A percentile compares a stretch with the other conserved stretches of the same genome.
Evolutionary conservation across 2,797 vertebrate genomes (phyloP).

Genomic region (Malurus leucopterus): DNA sequence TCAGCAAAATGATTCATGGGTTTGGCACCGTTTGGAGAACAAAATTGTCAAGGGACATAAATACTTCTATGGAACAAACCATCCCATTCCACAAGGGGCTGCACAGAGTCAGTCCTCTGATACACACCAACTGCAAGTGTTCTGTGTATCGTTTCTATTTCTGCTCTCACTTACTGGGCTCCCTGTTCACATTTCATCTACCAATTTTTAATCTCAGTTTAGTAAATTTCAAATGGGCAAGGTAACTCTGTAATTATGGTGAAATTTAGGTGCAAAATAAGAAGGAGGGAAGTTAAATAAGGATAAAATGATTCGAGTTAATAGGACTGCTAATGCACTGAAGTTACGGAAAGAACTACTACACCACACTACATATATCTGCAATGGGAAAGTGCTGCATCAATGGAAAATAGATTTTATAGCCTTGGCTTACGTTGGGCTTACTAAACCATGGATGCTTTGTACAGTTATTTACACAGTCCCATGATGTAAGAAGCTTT

Average conservation of each 20-base stretch:
- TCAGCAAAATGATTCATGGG: not conserved
- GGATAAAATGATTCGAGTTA: not conserved
- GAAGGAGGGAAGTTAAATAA: not conserved
- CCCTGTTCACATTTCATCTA: not conserved
- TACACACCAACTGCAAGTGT: not conserved
- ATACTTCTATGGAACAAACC: conserved; percentile 18
- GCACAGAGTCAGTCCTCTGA: not conserved
- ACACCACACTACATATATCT: not conserved
- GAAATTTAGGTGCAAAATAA: not conserved
- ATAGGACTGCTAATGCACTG: not conserved
- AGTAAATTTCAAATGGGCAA: not conserved
- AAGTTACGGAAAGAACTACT: not conserved
- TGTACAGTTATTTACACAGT: not conserved
- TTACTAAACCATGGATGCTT: not conserved
- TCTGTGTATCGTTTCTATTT: not conserved
- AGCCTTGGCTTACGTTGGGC: not conserved
- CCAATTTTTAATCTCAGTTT: not conserved
- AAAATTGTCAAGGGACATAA: conserved; percentile 7
- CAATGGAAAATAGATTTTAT: not conserved
- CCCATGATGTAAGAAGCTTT: not conserved
- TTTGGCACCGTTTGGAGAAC: not conserved
- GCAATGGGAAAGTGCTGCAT: not conserved
- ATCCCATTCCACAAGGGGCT: not conserved
- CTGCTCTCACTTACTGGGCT: not conserved
- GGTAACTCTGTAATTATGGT: not conserved